Base-by-base conservation (phyloP, 1,140 invertebrate species). In the Olivierus martensii region DNA sequence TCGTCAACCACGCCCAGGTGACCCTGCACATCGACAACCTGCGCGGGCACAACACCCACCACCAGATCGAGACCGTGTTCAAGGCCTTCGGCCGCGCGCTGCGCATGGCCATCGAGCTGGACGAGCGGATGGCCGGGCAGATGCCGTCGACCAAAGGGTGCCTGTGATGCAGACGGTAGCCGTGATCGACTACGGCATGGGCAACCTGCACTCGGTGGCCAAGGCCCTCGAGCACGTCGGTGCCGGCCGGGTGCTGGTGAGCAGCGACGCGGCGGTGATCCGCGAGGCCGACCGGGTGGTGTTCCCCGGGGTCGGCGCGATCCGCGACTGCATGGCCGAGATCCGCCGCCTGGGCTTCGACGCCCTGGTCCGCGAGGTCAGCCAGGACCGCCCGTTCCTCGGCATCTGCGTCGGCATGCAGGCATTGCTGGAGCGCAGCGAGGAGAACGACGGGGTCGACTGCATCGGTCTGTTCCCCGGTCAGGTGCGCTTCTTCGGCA, bases 391-490 rank as follows among this genome's bases (percentile, higher is more conserved):
- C 36, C 52, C 52, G 7, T 10, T 53, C 7, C 46, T 53, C 15
- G 52, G 52, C 14, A 51, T 53, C 35, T 53, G 52, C 34, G 21
- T 53, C 5, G 52, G 52, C 46, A 51, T 52, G 52, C 52, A 53
- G 46, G 7, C 52, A n/a, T n/a, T 53, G 11, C 34, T n/a, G 49
- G 22, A 53, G 12, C 37, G 17, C 22, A 11, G 14, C 14, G 52
- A 22, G 7, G 52, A 53, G 35, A n/a, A n/a, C n/a, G n/a, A n/a
- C n/a, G n/a, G n/a, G n/a, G n/a, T n/a, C n/a, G n/a, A n/a, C n/a
- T n/a, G n/a, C n/a, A n/a, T n/a, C n/a, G n/a, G n/a, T n/a, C n/a
- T n/a, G n/a, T n/a, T n/a, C n/a, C 14, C 6, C 21, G 21, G 46
- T n/a, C 18, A 19, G 17, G 52, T 22, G 15, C 6, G 35, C 12